phyloP scores from a whole-genome alignment of 2,888 invertebrate genomes.

The Drosophila ochracea region DNA sequence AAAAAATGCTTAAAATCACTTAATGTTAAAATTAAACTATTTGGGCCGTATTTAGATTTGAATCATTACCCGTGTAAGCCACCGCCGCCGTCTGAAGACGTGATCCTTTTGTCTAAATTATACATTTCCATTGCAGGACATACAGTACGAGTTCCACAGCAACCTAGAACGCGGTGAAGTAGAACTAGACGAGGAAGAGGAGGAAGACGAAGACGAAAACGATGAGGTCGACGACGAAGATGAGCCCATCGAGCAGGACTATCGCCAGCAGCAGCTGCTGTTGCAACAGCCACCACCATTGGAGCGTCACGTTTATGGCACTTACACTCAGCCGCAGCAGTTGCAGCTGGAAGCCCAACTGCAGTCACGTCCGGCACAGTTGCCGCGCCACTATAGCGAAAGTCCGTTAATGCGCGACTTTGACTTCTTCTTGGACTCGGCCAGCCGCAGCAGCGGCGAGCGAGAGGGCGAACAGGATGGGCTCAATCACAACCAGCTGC shows the following conservation, averaged over 20 bases:
- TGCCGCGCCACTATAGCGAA: slow-evolving; percentile 77
- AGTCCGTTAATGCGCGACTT: slow-evolving; percentile 84
- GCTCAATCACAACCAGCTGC: slow-evolving; percentile 83
- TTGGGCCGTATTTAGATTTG: not conserved
- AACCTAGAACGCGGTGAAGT: slow-evolving; percentile 80
- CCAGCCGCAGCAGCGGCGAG: slow-evolving; percentile 85
- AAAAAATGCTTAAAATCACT: not conserved
- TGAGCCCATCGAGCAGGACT: slow-evolving; percentile 50
- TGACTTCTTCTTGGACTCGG: slow-evolving; percentile 85
- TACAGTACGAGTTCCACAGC: slow-evolving; percentile 87
- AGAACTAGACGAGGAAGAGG: slow-evolving; percentile 64
- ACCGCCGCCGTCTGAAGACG: accelerated
- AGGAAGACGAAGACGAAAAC: slow-evolving; percentile 73
- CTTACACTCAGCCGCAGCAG: slow-evolving; percentile 51
- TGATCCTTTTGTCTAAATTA: not conserved
- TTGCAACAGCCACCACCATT: slow-evolving; percentile 38
- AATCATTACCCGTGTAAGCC: not conserved
- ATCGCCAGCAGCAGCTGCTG: slow-evolving; percentile 59
- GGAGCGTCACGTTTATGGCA: slow-evolving; percentile 56
- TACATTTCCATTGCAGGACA: slow-evolving; percentile 84
- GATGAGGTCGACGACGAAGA: slow-evolving; percentile 78
- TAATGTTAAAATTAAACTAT: not conserved
- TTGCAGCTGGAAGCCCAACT: slow-evolving; percentile 56
- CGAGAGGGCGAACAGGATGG: slow-evolving; percentile 84
- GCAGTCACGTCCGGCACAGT: slow-evolving; percentile 52